Percentiles rank a stretch among this genome's conserved stretches.
These are phyloP conservation scores for Mus musculus DNA, from an alignment of 2,113 vertebrate genomes.

Conservation along the genomic window GRCm39 chr1:192287001-192287500, in stretches of 20 bases:
- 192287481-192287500: background rate
- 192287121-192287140: accelerated
- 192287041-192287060: background rate
- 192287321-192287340: background rate
- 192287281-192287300: background rate
- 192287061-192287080: background rate
- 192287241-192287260: background rate
- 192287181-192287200: background rate
- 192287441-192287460: background rate
- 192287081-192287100: background rate
- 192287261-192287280: background rate
- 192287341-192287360: background rate
- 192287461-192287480: background rate
- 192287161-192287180: background rate
- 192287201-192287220: background rate
- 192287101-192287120: background rate
- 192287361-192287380: background rate
- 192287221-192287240: background rate
- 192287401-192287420: background rate
- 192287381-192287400: background rate
- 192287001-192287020: background rate
- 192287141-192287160: background rate
- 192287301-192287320: background rate
- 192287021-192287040: background rate
- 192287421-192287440: background rate